Conservation (phyloP, 1,140 invertebrate genomes). For the Heliconius melpomene region DNA sequence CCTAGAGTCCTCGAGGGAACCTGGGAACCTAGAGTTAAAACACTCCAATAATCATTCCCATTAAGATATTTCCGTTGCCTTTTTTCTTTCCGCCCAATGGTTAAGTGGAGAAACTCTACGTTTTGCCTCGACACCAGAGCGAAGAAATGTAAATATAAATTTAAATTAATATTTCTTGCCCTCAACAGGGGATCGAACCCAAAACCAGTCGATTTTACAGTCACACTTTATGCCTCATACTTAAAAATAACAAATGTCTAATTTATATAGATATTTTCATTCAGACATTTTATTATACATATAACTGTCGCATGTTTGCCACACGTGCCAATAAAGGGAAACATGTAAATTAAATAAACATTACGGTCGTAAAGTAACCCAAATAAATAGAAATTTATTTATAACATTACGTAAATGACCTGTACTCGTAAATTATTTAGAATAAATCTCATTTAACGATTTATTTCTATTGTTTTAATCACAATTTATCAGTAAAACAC, state of each 20-base stretch:
- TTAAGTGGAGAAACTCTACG: too few species aligned
- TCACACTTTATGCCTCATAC: neutral
- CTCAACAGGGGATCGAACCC: too few species aligned
- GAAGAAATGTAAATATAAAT: too few species aligned
- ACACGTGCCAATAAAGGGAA: neutral
- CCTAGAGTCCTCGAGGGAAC: too few species aligned
- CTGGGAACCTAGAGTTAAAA: too few species aligned
- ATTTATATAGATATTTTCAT: neutral
- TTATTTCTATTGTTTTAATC: neutral
- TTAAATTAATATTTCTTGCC: too few species aligned
- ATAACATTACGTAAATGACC: neutral
- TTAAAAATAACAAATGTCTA: neutral
- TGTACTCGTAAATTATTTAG: neutral
- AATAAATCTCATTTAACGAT: neutral
- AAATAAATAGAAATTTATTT: neutral
- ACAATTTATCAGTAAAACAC: constrained; percentile 11
- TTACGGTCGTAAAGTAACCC: neutral
- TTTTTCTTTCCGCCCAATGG: too few species aligned
- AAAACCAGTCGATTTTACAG: too few species aligned
- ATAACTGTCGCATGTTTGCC: neutral
- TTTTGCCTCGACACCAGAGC: too few species aligned
- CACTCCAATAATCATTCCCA: too few species aligned
- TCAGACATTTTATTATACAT: neutral
- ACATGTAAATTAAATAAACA: neutral
- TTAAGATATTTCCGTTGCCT: too few species aligned